phyloP scores from a whole-genome alignment of 1,140 invertebrate species.

The Drosophila miranda region DNA sequence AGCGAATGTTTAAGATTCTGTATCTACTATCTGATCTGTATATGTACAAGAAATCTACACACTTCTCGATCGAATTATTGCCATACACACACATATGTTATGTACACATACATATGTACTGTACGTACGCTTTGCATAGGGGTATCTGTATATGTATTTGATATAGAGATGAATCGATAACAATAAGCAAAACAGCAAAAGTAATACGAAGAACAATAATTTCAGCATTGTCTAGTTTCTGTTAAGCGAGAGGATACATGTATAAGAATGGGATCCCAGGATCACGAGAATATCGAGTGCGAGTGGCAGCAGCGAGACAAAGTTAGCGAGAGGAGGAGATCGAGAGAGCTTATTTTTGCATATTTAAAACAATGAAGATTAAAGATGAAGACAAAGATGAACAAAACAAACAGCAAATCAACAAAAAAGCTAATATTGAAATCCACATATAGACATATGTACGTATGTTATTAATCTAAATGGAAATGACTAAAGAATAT shows the following conservation, averaged over 20 bases:
- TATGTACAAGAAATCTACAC: slow-evolving; percentile 4
- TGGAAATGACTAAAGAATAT: slow-evolving; percentile 25
- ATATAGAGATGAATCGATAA: slow-evolving; percentile 42
- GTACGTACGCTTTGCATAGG: slow-evolving; percentile 6
- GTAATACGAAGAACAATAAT: slow-evolving; percentile 74
- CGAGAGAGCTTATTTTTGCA: slow-evolving; percentile 45
- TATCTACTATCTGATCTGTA: slow-evolving; percentile 5
- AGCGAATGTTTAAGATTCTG: slow-evolving; percentile 49
- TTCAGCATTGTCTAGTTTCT: slow-evolving; percentile 65
- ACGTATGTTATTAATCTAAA: slow-evolving; percentile 44
- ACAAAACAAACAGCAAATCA: slow-evolving; percentile 16
- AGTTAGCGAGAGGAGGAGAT: background rate
- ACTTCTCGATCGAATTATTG: slow-evolving; percentile 21
- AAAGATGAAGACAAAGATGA: background rate
- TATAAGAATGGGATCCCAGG: background rate
- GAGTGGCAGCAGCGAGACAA: background rate
- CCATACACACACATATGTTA: slow-evolving; percentile 16
- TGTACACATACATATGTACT: slow-evolving; percentile 20
- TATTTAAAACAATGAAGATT: slow-evolving; percentile 26
- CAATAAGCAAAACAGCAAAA: slow-evolving; percentile 61
- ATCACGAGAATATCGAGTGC: background rate
- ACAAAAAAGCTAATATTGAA: slow-evolving; percentile 38
- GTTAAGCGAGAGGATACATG: slow-evolving; percentile 44
- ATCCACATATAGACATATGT: slow-evolving; percentile 29
- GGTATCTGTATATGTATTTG: background rate